Percentiles rank a stretch among this genome's conserved stretches.
Evolutionary conservation across 2,888 invertebrate genomes (phyloP).

Genomic region (Acheta domesticus): DNA sequence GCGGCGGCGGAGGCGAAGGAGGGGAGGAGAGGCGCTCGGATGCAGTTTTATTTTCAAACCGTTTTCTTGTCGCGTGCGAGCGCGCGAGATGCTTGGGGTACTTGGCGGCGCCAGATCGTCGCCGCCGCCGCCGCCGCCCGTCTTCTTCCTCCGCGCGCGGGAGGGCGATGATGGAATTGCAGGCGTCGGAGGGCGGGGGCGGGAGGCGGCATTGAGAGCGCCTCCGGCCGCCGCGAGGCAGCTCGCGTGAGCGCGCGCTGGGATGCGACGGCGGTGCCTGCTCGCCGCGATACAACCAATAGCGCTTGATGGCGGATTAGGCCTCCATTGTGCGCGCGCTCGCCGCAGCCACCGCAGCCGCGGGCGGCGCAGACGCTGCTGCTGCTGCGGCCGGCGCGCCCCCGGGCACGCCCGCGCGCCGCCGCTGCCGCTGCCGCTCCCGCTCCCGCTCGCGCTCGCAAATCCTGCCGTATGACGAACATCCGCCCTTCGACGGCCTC

Average conservation of each 20-base stretch:
- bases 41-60: conserved; percentile 18
- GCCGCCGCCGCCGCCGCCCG: background rate
- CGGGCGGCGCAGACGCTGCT: no score
- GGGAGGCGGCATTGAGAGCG: no score
- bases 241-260: no score
- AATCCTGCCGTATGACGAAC: no score
- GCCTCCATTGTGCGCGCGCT: background rate
- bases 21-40: background rate
- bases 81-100: background rate
- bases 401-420: no score
- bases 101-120: conserved; percentile 1
- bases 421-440: no score
- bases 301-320: conserved; percentile 8
- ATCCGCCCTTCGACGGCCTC: no score
- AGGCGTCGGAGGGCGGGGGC: background rate
- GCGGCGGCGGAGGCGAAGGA: background rate
- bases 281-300: background rate
- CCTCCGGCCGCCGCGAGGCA: no score
- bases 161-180: conserved; percentile 7
- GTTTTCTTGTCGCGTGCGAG: conserved; percentile 3
- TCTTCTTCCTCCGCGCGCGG: background rate
- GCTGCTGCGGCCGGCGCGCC: no score
- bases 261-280: background rate
- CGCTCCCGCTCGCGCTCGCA: no score
- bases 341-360: no score